Percentiles rank a stretch among this genome's conserved stretches.
Conservation (phyloP, 2,888 invertebrate genomes). For the Orthosia incerta region DNA sequence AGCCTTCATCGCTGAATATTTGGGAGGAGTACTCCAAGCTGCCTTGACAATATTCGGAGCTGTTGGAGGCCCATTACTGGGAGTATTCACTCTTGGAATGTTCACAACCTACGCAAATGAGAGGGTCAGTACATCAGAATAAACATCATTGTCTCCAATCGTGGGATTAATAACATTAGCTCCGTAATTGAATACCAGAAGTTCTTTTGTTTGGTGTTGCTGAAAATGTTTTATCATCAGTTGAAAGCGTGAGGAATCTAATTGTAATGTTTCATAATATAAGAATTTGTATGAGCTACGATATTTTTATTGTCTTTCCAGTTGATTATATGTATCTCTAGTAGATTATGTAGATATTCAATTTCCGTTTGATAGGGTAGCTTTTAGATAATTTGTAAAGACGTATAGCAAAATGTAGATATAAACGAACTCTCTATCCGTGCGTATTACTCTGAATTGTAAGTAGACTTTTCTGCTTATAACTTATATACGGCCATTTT, state of each 20-base stretch:
- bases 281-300: neutral
- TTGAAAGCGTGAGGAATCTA: neutral
- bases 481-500: neutral
- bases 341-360: neutral
- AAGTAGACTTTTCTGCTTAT: neutral
- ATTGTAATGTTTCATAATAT: neutral
- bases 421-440: neutral
- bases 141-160: constrained; percentile 28
- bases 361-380: neutral
- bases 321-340: neutral
- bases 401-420: too few species aligned
- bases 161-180: constrained; percentile 29
- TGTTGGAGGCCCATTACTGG: constrained; percentile 96
- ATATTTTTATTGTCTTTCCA: neutral
- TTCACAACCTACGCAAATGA: constrained; percentile 94
- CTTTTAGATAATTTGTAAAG: too few species aligned
- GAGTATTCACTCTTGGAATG: constrained; percentile 96
- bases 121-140: constrained; percentile 88
- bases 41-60: constrained; percentile 96
- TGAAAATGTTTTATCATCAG: neutral
- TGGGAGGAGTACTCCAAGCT: constrained; percentile 97
- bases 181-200: constrained; percentile 13
- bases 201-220: constrained; percentile 17
- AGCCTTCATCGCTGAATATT: constrained; percentile 95
- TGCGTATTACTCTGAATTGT: neutral